These are phyloP conservation scores for Probosciger aterrimus DNA, from an alignment of 2,113 vertebrate species.

Conservation along the genomic window DNA sequence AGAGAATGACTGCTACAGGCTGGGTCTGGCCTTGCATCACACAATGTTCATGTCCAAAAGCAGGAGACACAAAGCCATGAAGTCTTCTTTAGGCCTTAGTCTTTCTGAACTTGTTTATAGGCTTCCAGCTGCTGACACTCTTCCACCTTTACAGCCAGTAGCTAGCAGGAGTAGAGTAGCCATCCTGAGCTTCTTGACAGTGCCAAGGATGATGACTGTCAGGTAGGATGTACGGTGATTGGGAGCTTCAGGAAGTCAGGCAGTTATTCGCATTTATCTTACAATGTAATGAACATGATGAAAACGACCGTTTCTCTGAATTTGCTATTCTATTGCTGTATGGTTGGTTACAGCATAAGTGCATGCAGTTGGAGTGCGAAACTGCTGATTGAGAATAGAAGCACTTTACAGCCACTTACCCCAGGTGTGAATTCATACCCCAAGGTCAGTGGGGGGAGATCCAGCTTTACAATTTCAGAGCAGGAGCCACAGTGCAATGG, in stretches of 20 bases:
- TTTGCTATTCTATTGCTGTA: background rate
- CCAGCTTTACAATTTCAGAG: background rate
- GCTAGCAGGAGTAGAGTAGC: background rate
- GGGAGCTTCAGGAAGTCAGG: background rate
- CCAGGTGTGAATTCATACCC: background rate
- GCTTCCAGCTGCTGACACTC: background rate
- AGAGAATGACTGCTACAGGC: background rate
- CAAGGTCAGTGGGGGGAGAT: accelerated
- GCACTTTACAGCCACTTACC: background rate
- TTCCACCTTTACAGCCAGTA: background rate
- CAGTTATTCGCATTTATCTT: background rate
- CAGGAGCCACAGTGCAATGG: background rate
- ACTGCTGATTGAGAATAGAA: background rate
- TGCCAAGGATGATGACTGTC: background rate
- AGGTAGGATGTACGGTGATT: background rate
- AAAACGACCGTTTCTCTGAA: background rate
- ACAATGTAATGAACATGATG: background rate
- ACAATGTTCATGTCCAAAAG: background rate
- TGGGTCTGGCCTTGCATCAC: background rate
- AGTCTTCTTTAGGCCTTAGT: background rate
- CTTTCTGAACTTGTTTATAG: background rate
- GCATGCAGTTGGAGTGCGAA: background rate
- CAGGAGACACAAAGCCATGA: background rate
- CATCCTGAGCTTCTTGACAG: background rate
- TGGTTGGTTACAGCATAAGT: background rate